These are phyloP conservation scores for Agapetus fuscipes DNA, from an alignment of 2,888 invertebrate species.

Conservation along the genomic window DNA sequence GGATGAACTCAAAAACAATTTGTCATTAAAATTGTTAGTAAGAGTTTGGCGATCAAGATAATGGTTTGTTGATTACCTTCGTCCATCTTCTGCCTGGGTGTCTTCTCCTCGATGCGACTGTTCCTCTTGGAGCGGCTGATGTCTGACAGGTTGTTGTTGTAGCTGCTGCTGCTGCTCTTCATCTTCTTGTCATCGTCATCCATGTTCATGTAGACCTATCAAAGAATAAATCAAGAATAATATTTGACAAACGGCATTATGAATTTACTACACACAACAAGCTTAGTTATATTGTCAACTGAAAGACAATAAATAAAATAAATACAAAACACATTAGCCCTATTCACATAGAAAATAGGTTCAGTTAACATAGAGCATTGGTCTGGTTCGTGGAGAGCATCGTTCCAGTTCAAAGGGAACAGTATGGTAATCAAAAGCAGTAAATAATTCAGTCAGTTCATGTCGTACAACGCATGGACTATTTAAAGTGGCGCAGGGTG, in stretches of 20 bases:
- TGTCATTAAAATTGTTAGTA: too few species aligned
- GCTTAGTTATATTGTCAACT: neutral
- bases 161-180: neutral
- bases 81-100: slow-evolving; percentile 8
- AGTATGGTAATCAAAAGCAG: too few species aligned
- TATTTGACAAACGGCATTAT: neutral
- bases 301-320: neutral
- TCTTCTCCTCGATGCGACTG: slow-evolving; percentile 9
- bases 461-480: too few species aligned
- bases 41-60: too few species aligned
- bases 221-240: too few species aligned
- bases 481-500: too few species aligned
- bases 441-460: too few species aligned
- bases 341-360: neutral
- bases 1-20: too few species aligned
- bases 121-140: neutral
- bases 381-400: too few species aligned
- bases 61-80: too few species aligned
- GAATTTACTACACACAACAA: neutral
- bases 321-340: neutral
- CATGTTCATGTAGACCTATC: slow-evolving; percentile 19
- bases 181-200: slow-evolving; percentile 7
- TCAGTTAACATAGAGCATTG: too few species aligned
- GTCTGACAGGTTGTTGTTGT: slow-evolving; percentile 1
- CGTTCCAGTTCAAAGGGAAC: too few species aligned